Evolutionary conservation across 1,140 invertebrate genomes (phyloP), one percentile per base, ranked within the genome.

Genomic region (Euwallacea similis): DNA sequence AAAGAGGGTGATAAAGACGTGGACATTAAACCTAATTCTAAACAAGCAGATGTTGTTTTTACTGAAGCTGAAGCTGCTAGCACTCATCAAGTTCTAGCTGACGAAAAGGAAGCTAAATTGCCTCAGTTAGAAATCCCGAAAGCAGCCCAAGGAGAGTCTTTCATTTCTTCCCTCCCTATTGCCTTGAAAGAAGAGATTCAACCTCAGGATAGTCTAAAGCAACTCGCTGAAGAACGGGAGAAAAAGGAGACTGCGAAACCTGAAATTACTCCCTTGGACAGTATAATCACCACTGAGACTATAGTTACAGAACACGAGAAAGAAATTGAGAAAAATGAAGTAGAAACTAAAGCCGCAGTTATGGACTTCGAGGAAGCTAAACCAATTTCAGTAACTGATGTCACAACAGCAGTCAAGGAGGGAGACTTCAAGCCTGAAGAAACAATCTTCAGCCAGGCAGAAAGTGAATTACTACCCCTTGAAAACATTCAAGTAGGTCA

Each of bases 371-470:
- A 86, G 73, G 78, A 83, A 13, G 83, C 82, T 9, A 81, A 85
- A 76, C 69, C 82, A 72, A 44, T 88, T 10, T 80, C 80, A 44
- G 78, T 87, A n/a, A 85, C 84, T 9, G 72, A 83, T 41, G 77
- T 88, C n/a, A 83, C 81, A 11, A 53, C 82, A 9, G 83, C 79
- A n/a, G 83, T 87, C 50, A 86, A 84, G 74, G 87, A 87, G 78
- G 77, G 73, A 58, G 46, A 72, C 11, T 74, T 85, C 9, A 73
- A 78, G 60, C 76, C 79, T 60, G 58, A 82, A 63, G 80, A 82
- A 77, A 75, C 77, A 11, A 50, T 69, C 8, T 80, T 80, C 67
- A 54, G 69, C 60, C 71, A 67, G 64, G 82, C 81, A 16, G 74
- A 69, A 16, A 42, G 71, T 7, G 65, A 74, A 66, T 70, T 83